Evolutionary conservation across 2,113 vertebrate genomes (phyloP).

Genomic region (Grus americana): DNA sequence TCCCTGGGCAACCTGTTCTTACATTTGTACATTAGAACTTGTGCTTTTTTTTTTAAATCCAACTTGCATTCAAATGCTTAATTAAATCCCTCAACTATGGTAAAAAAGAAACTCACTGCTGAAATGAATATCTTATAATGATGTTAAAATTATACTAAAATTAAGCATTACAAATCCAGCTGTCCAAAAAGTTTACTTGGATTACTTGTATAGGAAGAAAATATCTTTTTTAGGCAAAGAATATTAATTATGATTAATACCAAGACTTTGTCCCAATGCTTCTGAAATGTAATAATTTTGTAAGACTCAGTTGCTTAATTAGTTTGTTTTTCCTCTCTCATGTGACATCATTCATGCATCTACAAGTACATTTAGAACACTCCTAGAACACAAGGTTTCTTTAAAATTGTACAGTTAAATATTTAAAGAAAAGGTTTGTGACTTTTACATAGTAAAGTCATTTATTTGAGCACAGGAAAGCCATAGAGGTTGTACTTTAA

Average conservation of each 20-base stretch:
- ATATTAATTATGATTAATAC: neutral
- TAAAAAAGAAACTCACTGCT: neutral
- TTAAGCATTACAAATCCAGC: neutral
- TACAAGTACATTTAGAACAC: neutral
- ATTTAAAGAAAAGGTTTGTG: neutral
- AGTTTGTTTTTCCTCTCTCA: neutral
- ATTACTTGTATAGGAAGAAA: neutral
- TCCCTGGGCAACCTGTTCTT: neutral
- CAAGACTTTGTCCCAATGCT: neutral
- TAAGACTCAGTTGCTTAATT: neutral
- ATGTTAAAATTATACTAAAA: neutral
- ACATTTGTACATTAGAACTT: neutral
- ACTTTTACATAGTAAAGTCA: neutral
- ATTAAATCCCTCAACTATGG: neutral
- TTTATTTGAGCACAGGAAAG: neutral
- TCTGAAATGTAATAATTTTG: neutral
- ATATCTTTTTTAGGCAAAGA: neutral
- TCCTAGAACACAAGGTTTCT: neutral
- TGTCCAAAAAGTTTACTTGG: neutral
- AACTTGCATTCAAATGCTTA: neutral
- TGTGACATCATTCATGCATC: neutral
- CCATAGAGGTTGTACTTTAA: neutral
- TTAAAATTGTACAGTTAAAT: neutral
- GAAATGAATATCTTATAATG: neutral
- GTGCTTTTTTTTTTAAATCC: neutral